Evolutionary conservation across 2,888 invertebrate genomes (phyloP).

Genomic region (Cantharis flavilabris): DNA sequence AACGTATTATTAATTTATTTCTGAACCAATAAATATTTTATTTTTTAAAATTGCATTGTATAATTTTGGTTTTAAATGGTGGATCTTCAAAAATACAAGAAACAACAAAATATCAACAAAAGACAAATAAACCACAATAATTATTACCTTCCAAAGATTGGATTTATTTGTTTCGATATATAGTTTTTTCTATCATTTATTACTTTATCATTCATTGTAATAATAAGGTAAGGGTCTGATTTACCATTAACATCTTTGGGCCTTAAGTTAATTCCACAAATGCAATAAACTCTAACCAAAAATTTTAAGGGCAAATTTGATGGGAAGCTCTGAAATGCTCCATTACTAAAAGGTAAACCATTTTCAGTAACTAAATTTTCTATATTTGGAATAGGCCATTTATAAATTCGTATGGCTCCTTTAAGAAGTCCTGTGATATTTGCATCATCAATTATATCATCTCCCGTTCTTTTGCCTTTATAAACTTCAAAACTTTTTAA

Average conservation of each 20-base stretch:
- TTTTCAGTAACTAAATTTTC: constrained; percentile 57
- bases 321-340: constrained; percentile 66
- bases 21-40: too few species aligned
- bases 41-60: too few species aligned
- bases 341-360: constrained; percentile 63
- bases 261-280: constrained; percentile 72
- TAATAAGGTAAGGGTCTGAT: constrained; percentile 77
- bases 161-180: constrained; percentile 75
- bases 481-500: constrained; percentile 66
- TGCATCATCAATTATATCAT: constrained; percentile 57
- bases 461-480: constrained; percentile 61
- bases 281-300: constrained; percentile 76
- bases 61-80: too few species aligned
- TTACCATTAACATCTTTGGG: constrained; percentile 72
- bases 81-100: too few species aligned
- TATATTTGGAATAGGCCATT: constrained; percentile 66
- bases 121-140: too few species aligned
- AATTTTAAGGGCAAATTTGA: constrained; percentile 65
- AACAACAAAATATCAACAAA: too few species aligned
- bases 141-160: constrained; percentile 76
- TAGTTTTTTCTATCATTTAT: constrained; percentile 72
- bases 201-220: constrained; percentile 69
- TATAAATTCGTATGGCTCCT: constrained; percentile 61
- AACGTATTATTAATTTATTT: too few species aligned
- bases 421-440: constrained; percentile 50